Conservation (phyloP, 2,888 invertebrate species). For the Cantharis flavilabris region DNA sequence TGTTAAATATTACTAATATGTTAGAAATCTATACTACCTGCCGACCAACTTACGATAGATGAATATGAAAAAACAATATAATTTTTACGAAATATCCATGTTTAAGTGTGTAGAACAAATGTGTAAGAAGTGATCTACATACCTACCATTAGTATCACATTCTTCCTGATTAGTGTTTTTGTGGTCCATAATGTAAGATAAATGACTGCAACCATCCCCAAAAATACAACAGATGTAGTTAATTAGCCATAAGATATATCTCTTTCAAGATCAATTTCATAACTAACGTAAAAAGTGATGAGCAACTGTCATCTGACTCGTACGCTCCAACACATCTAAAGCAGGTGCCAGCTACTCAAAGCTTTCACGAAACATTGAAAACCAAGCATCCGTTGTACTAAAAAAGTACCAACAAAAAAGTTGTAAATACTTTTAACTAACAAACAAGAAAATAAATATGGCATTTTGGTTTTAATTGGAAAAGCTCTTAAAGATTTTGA, state of each 20-base stretch:
- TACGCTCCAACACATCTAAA: conserved; percentile 30
- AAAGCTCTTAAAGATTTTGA: not conserved
- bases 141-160: conserved; percentile 4
- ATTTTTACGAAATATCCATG: not conserved
- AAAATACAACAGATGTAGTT: conserved; percentile 40
- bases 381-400: conserved; percentile 44
- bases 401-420: conserved; percentile 38
- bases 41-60: not conserved
- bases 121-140: not conserved
- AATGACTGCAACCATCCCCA: conserved; percentile 18
- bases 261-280: conserved; percentile 42
- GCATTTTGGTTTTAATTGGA: not conserved
- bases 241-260: conserved; percentile 46
- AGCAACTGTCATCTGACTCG: conserved; percentile 25
- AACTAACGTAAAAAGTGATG: conserved; percentile 27
- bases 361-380: conserved; percentile 46
- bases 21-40: not conserved
- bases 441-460: not conserved
- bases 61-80: not conserved
- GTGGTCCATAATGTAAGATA: conserved; percentile 18
- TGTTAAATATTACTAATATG: not conserved
- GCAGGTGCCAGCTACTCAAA: conserved; percentile 39
- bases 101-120: not conserved
- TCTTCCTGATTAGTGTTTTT: conserved; percentile 9
- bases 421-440: conserved; percentile 2